Evolutionary conservation across 2,888 invertebrate species (phyloP), one percentile per base, ranked within the genome.

Genomic region (Theodoxus fluviatilis): DNA sequence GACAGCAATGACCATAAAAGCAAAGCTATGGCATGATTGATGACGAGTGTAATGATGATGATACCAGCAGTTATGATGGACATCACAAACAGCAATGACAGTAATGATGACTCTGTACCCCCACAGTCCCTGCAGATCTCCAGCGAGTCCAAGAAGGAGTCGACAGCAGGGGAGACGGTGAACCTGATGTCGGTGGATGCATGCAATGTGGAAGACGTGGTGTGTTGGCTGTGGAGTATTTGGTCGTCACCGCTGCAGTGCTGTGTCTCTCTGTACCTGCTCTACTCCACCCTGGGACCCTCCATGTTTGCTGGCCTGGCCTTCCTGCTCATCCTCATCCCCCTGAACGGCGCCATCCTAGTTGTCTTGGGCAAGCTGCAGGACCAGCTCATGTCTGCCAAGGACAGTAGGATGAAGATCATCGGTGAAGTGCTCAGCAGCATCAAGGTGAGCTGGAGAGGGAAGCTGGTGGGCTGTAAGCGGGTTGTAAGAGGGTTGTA

Each of bases 231-330:
- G 66, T 83, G 81, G 78, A 77, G 78, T 1, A 28, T 81, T 3
- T 84, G 84, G 84, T 84, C 84, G 1, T 78, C 85, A 43, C 96
- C 96, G 0, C 87, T 96, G 25, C 96, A 96, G 89, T 97, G 97
- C 75, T 90, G 90, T 2, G 87, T 96, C 28, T 93, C 94, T 0
- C 87, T 96, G 40, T 94, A 93, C 74, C 87, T 89, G 74, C 82
- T 89, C 28, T 89, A 86, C 82, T 76, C 80, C 71, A 83, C 88
- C 55, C 81, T 89, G 75, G 91, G 91, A 0, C 92, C 93, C 0
- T 93, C 96, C 0, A 95, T 96, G 0, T 88, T 98, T 12, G 95
- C 96, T 68, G 96, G 82, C 0, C 89, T 98, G 64, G 93, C 93
- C 2, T 72, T 98, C 57, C 94, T 98, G 93, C 91, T 98, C 49